Evolutionary conservation across 30 jellyfish, hydroid and myxozoan species (phyloP).

Genomic region (Cassiopea andromeda): DNA sequence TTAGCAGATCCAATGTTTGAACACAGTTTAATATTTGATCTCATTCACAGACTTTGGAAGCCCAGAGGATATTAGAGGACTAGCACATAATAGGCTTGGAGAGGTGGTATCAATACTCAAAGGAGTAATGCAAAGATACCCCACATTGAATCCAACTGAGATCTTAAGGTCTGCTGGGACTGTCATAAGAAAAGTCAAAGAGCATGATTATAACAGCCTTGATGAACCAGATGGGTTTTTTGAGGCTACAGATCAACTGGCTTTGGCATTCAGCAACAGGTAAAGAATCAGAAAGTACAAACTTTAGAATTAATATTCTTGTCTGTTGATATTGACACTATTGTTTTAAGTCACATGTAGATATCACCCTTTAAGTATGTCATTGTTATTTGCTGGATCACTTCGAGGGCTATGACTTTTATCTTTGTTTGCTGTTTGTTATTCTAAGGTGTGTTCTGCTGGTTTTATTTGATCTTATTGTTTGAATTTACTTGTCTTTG

Average conservation of each 20-base stretch:
- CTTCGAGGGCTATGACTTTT: no score
- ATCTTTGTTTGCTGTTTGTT: no score
- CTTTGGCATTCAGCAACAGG: slow-evolving; percentile 96
- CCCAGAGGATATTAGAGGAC: slow-evolving; percentile 66
- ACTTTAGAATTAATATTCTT: neutral
- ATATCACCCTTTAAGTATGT: no score
- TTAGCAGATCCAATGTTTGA: neutral
- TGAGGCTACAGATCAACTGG: slow-evolving; percentile 95
- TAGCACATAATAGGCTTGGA: slow-evolving; percentile 85
- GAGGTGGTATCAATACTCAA: slow-evolving; percentile 89
- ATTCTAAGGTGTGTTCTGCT: no score
- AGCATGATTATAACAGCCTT: slow-evolving; percentile 59
- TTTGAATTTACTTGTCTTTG: no score
- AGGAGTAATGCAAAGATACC: slow-evolving; percentile 84
- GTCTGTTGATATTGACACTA: neutral
- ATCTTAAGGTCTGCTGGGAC: slow-evolving; percentile 88
- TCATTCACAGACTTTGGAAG: slow-evolving; percentile 9
- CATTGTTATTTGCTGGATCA: no score
- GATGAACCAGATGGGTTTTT: slow-evolving; percentile 86
- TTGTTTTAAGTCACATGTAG: neutral
- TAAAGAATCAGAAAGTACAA: neutral
- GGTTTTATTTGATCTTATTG: no score
- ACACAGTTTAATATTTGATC: neutral
- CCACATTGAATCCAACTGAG: slow-evolving; percentile 84
- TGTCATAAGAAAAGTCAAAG: slow-evolving; percentile 74